Evolutionary conservation across 2,888 invertebrate species (phyloP).

Genomic region (Aleiodes leptofemur): DNA sequence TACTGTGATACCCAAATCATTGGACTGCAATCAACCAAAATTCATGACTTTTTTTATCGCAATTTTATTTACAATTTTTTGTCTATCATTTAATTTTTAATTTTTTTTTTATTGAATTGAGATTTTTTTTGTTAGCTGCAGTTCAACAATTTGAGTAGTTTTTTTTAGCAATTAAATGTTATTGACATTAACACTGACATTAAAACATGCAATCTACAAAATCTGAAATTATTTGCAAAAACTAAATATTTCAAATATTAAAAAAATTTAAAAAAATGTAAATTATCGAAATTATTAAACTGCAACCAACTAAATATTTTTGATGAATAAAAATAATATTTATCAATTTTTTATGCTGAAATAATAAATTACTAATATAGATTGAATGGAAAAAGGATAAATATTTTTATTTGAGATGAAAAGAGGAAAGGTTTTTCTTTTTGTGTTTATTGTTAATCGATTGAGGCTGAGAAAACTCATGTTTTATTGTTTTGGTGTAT

Average conservation of each 20-base stretch:
- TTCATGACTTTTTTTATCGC: slow-evolving; percentile 47
- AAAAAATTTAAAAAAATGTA: not conserved
- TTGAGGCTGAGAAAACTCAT: slow-evolving; percentile 6
- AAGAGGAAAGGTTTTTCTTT: not conserved
- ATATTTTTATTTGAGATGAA: slow-evolving; percentile 19
- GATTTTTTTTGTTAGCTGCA: slow-evolving; percentile 55
- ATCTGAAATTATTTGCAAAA: slow-evolving; percentile 16
- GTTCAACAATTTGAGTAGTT: slow-evolving; percentile 57
- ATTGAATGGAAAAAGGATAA: not conserved
- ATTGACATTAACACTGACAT: slow-evolving; percentile 3
- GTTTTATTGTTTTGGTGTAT: not conserved
- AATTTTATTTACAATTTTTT: slow-evolving; percentile 6
- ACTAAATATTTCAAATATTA: not conserved
- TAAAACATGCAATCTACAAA: not conserved
- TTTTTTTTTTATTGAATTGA: slow-evolving; percentile 29
- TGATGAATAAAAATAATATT: slow-evolving; percentile 4
- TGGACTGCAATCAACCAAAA: slow-evolving; percentile 82
- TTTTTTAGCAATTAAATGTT: slow-evolving; percentile 3
- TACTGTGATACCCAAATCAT: slow-evolving; percentile 76
- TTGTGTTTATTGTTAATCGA: slow-evolving; percentile 2
- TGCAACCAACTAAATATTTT: slow-evolving; percentile 46
- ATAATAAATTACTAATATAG: not conserved
- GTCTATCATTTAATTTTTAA: not conserved
- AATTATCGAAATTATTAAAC: slow-evolving; percentile 41
- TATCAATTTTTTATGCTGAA: not conserved